Evolutionary conservation across 2,888 invertebrate species (phyloP).

Genomic region (Byasa hedistus): DNA sequence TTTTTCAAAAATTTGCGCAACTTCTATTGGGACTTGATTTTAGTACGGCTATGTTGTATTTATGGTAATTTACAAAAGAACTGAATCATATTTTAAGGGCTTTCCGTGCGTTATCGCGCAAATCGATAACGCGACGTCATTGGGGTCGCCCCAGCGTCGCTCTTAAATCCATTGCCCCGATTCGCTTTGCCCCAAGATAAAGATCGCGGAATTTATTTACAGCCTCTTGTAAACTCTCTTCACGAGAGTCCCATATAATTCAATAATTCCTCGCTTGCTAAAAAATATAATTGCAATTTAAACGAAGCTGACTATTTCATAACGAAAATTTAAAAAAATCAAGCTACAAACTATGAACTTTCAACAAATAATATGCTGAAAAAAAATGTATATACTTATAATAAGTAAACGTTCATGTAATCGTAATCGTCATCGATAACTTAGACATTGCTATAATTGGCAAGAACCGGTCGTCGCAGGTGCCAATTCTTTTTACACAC

Average conservation of each 20-base stretch:
- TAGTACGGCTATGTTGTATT: neutral
- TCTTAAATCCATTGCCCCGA: slow-evolving; percentile 61
- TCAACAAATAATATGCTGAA: neutral
- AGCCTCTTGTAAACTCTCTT: slow-evolving; percentile 30
- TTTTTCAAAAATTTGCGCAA: neutral
- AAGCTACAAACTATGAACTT: neutral
- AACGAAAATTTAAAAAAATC: neutral
- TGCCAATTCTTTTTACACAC: slow-evolving; percentile 21
- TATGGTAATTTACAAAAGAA: neutral
- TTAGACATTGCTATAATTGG: slow-evolving; percentile 18
- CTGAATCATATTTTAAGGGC: slow-evolving; percentile 36
- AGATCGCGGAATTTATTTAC: slow-evolving; percentile 45
- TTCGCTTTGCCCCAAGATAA: slow-evolving; percentile 58
- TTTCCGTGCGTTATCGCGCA: slow-evolving; percentile 62
- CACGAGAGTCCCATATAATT: neutral
- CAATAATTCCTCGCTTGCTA: neutral
- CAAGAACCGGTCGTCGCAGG: slow-evolving; percentile 21
- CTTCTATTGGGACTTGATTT: neutral
- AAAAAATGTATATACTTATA: neutral
- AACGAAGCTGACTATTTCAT: neutral
- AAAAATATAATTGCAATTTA: neutral
- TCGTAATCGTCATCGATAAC: slow-evolving; percentile 1
- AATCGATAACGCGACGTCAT: slow-evolving; percentile 50
- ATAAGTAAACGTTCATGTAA: neutral
- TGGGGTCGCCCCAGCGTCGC: slow-evolving; percentile 54